Evolutionary conservation across 1,140 invertebrate species (phyloP), one percentile per base, ranked within the genome.

Genomic region (Drosophila albomicans): DNA sequence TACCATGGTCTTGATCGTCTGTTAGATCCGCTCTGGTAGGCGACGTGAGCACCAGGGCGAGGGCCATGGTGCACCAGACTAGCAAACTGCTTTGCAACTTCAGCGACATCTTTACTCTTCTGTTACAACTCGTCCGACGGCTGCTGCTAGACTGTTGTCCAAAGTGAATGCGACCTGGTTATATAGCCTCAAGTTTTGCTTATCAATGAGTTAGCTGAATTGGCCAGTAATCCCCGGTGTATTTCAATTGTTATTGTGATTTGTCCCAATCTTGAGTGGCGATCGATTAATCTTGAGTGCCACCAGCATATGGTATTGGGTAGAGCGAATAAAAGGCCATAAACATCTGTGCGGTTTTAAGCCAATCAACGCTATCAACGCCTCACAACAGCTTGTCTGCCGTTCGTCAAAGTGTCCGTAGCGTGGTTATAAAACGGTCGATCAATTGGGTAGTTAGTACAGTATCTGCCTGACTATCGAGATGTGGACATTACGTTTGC

Each of bases 251-350:
- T 76, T 82, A 35, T 82, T 88, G 72, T 79, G 79, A 74, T 82
- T 88, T 74, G 28, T 20, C 52, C 25, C 54, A 82, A 88, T 86
- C 82, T 86, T 28, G 51, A 86, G 84, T 76, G 68, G 48, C 25
- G 41, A 82, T 64, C 72, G 75, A 61, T 62, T 65, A 65, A 79
- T 68, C 80, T 87, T 65, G 58, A 88, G 82, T 87, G 76, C 46
- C 25, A 25, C 28, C 41, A 20, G 54, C 13, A 41, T 13, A 25
- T 45, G 64, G 68, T 81, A 86, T 66, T 67, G 32, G 32, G 5
- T 5, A 32, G 5, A 6, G 32, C 2, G 32, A 5, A 32, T 73
- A 79, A 76, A 72, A 43, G 56, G 11, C 48, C 62, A 74, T 85
- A 85, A 85, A 85, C 67, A 54, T 43, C 49, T 13, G 30, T 35